A percentile compares a stretch with the other conserved stretches of the same genome.
Conservation (phyloP, 2,888 invertebrate genomes). For the Papilio gigon region DNA sequence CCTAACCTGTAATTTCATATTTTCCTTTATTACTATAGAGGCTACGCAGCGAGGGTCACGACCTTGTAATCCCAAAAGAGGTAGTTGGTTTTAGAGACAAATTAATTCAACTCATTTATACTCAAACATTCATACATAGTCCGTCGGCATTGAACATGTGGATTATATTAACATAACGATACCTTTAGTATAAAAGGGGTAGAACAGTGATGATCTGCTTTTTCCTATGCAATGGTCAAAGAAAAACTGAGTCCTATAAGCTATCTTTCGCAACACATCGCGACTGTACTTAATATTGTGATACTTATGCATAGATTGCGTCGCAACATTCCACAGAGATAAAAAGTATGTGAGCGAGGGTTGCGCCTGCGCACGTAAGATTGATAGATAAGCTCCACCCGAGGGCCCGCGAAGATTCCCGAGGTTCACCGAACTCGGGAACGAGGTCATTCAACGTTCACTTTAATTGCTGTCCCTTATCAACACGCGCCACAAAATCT, state of each 20-base stretch:
- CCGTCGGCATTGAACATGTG: too few relatives aligned
- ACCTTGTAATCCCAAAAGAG: not conserved
- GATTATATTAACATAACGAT: too few relatives aligned
- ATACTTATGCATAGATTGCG: constrained; percentile 27
- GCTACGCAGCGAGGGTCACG: not conserved
- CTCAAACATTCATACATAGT: too few relatives aligned
- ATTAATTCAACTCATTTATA: not conserved
- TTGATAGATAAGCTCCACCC: constrained; percentile 68
- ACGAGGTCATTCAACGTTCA: constrained; percentile 74
- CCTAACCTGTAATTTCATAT: constrained; percentile 16
- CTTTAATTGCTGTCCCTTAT: constrained; percentile 71
- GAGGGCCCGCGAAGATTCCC: constrained; percentile 62
- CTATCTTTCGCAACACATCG: constrained; percentile 1
- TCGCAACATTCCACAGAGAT: constrained; percentile 42
- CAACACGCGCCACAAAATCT: constrained; percentile 53
- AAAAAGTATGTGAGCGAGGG: constrained; percentile 52
- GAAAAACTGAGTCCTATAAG: not conserved
- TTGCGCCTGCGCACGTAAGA: constrained; percentile 70
- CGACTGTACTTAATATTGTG: not conserved
- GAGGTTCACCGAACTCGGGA: constrained; percentile 60
- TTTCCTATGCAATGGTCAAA: not conserved
- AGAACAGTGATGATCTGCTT: not conserved
- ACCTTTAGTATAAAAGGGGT: too few relatives aligned
- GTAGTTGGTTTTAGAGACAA: not conserved
- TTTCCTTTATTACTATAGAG: constrained; percentile 7